Evolutionary conservation across 2,888 invertebrate species (phyloP).

Genomic region (Parelbella ahira): DNA sequence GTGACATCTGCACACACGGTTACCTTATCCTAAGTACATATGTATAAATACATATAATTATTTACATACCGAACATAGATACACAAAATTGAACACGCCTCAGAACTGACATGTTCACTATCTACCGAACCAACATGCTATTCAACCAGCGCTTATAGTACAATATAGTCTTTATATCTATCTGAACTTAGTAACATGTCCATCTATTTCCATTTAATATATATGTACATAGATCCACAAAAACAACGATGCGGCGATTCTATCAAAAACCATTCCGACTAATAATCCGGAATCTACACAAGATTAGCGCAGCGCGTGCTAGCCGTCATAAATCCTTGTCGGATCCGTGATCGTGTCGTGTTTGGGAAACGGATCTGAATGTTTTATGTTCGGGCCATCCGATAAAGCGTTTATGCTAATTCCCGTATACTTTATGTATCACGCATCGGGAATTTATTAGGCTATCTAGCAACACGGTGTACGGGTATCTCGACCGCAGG

Average conservation of each 20-base stretch:
- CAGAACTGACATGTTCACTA: too few species aligned
- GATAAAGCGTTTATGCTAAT: slow-evolving; percentile 55
- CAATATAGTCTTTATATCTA: too few species aligned
- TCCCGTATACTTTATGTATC: slow-evolving; percentile 44
- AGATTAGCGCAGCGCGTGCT: slow-evolving; percentile 17
- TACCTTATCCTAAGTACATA: too few species aligned
- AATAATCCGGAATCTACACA: slow-evolving; percentile 20
- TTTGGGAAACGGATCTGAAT: slow-evolving; percentile 30
- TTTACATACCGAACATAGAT: too few species aligned
- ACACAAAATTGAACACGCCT: too few species aligned
- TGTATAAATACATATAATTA: too few species aligned
- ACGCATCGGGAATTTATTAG: slow-evolving; percentile 45
- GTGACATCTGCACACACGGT: too few species aligned
- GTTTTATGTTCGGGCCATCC: slow-evolving; percentile 37
- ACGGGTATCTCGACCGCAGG: neutral
- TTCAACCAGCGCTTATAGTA: too few species aligned
- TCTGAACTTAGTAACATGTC: too few species aligned
- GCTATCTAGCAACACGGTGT: slow-evolving; percentile 27
- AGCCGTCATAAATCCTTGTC: slow-evolving; percentile 35
- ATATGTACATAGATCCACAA: too few species aligned
- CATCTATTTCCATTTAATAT: neutral
- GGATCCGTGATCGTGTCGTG: slow-evolving; percentile 38
- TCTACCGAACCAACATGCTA: too few species aligned
- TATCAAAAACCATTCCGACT: slow-evolving; percentile 8
- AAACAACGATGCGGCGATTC: slow-evolving; percentile 2